These are phyloP conservation scores for Hassar affinis DNA, from an alignment of 2,113 vertebrate species.

Conservation along the genomic window DNA sequence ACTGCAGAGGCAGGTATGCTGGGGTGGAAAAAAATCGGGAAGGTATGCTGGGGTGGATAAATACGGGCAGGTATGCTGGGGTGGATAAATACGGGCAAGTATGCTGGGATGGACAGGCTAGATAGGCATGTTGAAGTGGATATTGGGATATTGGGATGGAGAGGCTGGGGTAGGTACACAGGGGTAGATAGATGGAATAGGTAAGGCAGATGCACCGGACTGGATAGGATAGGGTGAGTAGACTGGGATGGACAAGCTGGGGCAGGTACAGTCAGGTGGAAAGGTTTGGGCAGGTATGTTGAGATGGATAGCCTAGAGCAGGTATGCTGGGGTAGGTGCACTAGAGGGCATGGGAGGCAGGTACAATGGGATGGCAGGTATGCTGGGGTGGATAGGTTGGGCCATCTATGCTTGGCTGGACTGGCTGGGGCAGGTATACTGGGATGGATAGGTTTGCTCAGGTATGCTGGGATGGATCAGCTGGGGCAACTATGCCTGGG, in stretches of 20 bases:
- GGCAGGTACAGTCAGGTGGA: constrained; percentile 58
- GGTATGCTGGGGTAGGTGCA: not conserved
- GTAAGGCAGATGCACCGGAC: no score
- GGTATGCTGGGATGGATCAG: constrained; percentile 57
- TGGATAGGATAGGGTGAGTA: no score
- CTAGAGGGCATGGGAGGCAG: constrained; percentile 73
- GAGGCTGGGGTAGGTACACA: not conserved
- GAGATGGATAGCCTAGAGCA: no score
- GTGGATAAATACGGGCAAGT: constrained; percentile 66
- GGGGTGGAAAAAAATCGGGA: not conserved
- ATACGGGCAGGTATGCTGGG: constrained; percentile 32
- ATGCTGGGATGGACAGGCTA: not conserved
- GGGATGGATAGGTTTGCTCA: constrained; percentile 49
- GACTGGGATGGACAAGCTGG: not conserved
- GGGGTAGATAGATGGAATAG: no score
- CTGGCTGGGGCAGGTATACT: not conserved
- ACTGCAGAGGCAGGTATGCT: constrained; percentile 77
- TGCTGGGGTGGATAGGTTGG: not conserved
- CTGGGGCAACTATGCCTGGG: not conserved
- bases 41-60: constrained; percentile 64
- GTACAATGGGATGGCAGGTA: constrained; percentile 57
- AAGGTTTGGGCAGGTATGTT: constrained; percentile 75
- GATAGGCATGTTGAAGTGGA: not conserved
- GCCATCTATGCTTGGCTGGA: not conserved
- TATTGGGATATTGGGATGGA: constrained; percentile 47